phyloP scores from a whole-genome alignment of 2,113 vertebrate genomes.

The Chrysochloris asiatica region DNA sequence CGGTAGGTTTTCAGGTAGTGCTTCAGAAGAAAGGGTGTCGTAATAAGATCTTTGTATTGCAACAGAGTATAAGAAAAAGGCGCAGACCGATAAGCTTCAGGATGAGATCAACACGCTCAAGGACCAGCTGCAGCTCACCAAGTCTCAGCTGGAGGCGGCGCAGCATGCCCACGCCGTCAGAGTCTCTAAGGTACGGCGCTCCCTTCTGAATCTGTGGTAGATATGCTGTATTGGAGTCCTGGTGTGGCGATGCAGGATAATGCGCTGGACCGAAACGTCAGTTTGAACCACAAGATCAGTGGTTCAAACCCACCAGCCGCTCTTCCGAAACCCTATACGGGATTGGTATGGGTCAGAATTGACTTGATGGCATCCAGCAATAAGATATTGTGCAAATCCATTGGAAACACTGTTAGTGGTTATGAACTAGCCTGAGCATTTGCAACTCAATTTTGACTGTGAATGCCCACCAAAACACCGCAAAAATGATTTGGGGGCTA shows the following conservation, averaged over 20 bases:
- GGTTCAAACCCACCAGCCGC: neutral
- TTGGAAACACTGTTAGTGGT: neutral
- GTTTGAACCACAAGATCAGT: neutral
- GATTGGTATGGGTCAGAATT: neutral
- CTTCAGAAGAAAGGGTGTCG: neutral
- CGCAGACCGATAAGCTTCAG: slow-evolving; percentile 85
- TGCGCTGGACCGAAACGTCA: no score
- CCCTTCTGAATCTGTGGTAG: fast-evolving
- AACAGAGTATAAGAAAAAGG: slow-evolving; percentile 87
- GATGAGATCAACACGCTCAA: slow-evolving; percentile 89
- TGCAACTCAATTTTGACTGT: neutral
- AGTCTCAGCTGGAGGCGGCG: slow-evolving; percentile 89
- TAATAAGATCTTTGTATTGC: slow-evolving; percentile 67
- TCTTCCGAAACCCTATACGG: neutral
- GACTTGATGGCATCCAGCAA: neutral
- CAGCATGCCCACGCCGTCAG: slow-evolving; percentile 85
- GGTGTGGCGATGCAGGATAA: no score
- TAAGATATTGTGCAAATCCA: neutral
- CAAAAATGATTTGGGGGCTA: no score
- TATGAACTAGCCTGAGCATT: neutral
- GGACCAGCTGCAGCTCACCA: slow-evolving; percentile 88
- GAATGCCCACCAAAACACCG: neutral
- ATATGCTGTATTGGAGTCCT: no score
- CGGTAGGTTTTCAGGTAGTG: neutral
- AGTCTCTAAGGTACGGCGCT: slow-evolving; percentile 85